Percentiles rank a stretch among this genome's conserved stretches.
Conservation (phyloP, 53 echinoderm and acorn worm species). For the Echinarachnius parma region DNA sequence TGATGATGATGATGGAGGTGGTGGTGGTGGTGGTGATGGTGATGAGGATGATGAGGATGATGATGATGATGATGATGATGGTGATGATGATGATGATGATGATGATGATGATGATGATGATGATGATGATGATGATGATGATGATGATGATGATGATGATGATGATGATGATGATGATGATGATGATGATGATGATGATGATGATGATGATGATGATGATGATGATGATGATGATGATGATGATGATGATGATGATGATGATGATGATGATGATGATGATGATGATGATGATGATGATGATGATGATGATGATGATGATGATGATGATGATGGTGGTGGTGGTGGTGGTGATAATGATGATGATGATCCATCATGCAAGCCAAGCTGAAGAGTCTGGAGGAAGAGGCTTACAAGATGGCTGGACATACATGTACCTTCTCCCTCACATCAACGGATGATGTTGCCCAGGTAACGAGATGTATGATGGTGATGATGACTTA, state of each 20-base stretch:
- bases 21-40: too few species aligned
- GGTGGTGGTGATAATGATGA: not conserved
- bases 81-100: slow-evolving; percentile 8
- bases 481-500: not conserved
- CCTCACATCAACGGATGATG: slow-evolving; percentile 88
- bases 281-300: slow-evolving; percentile 2
- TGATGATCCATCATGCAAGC: slow-evolving; percentile 88
- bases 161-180: not conserved
- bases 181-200: not conserved
- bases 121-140: slow-evolving; percentile 11
- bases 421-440: slow-evolving; percentile 85
- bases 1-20: too few species aligned
- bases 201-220: too few species aligned
- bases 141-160: too few species aligned
- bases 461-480: slow-evolving; percentile 74
- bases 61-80: not conserved
- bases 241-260: too few species aligned
- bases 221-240: too few species aligned
- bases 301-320: slow-evolving; percentile 11
- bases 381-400: slow-evolving; percentile 79
- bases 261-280: not conserved
- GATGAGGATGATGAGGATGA: too few species aligned
- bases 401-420: slow-evolving; percentile 82
- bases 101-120: not conserved
- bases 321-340: not conserved